phyloP scores from a whole-genome alignment of 2,888 invertebrate genomes.

The Eupithecia tripunctaria region DNA sequence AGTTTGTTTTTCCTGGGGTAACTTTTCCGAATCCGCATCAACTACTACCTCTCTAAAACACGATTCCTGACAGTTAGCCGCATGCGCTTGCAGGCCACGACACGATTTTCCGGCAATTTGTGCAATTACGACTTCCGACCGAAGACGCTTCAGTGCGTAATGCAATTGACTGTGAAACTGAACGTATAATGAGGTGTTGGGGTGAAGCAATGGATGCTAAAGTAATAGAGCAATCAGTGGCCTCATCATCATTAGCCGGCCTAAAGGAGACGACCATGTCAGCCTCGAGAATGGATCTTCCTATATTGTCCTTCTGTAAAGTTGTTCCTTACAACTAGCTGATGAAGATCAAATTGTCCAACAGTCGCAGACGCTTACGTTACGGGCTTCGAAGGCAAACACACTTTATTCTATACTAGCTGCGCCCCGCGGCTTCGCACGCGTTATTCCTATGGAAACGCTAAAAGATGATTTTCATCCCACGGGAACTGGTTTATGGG shows the following conservation, averaged over 20 bases:
- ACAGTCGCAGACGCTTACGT: too few species aligned
- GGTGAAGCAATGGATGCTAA: conserved; percentile 19
- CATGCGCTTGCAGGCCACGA: conserved; percentile 14
- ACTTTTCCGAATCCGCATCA: conserved; percentile 8
- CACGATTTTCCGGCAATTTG: conserved; percentile 45
- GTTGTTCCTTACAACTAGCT: not conserved
- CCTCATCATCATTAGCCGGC: conserved; percentile 3
- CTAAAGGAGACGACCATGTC: not conserved
- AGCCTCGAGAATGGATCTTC: not conserved
- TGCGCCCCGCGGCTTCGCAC: too few species aligned
- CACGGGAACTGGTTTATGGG: too few species aligned
- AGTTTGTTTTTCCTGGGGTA: not conserved
- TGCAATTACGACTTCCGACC: conserved; percentile 37
- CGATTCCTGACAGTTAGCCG: not conserved
- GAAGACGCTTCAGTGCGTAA: conserved; percentile 13
- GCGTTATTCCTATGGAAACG: too few species aligned
- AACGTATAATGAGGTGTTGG: conserved; percentile 25
- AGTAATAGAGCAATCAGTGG: conserved; percentile 22
- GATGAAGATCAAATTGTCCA: not conserved
- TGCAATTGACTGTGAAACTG: conserved; percentile 37
- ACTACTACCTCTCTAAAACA: not conserved
- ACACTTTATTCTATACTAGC: too few species aligned
- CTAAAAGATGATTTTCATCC: too few species aligned
- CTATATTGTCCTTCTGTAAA: not conserved
- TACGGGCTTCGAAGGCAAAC: too few species aligned